Conservation (phyloP, 2,113 vertebrate genomes). For the Serilophus lunatus region DNA sequence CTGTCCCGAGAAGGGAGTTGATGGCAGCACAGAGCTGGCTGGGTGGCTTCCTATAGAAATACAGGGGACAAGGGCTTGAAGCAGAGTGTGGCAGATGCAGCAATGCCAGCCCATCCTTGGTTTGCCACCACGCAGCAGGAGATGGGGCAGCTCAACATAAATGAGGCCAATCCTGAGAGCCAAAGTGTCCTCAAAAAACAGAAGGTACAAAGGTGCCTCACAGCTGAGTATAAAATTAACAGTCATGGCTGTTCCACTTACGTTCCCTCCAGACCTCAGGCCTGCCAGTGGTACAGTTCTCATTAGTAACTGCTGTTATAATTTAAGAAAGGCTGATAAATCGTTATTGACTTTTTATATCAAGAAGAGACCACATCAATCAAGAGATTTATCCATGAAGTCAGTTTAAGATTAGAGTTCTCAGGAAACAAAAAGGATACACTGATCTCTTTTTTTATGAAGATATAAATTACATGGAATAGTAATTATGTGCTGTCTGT, state of each 20-base stretch:
- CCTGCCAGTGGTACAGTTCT: background rate
- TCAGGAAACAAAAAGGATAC: background rate
- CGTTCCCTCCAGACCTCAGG: background rate
- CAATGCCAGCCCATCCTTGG: background rate
- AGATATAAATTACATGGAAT: background rate
- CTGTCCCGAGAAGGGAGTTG: fast-evolving
- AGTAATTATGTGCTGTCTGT: background rate
- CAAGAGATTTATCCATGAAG: background rate
- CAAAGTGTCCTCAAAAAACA: background rate
- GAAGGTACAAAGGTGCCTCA: background rate
- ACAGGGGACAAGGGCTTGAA: background rate
- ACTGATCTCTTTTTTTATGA: background rate
- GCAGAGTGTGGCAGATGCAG: background rate
- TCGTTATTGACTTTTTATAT: background rate
- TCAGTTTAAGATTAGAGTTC: background rate
- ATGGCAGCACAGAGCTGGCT: background rate
- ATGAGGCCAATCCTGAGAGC: background rate
- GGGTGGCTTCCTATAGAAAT: background rate
- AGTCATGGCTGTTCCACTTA: background rate
- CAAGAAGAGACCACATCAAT: background rate
- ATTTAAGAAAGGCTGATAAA: background rate
- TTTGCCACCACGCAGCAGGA: background rate
- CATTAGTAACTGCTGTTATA: background rate
- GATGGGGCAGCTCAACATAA: background rate
- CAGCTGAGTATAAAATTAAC: background rate